These are phyloP conservation scores for Nowickia ferox DNA, from an alignment of 2,888 invertebrate genomes.

Conservation along the genomic window DNA sequence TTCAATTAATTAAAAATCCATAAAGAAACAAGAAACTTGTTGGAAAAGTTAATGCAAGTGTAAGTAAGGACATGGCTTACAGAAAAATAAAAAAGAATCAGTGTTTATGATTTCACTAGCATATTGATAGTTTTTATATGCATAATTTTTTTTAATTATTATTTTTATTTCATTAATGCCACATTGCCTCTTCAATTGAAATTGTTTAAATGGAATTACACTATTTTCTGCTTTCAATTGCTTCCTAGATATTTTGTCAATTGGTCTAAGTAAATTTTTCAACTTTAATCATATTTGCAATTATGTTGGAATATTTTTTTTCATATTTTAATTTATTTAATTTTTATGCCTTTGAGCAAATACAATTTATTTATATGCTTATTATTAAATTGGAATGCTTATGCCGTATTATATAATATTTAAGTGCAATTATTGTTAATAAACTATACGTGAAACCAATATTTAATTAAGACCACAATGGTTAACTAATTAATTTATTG, in stretches of 20 bases:
- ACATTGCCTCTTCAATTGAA: conserved; percentile 50
- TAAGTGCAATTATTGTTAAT: conserved; percentile 6
- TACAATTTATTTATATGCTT: neutral
- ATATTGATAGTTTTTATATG: too few relatives aligned
- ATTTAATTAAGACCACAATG: conserved; percentile 21
- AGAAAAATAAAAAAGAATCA: neutral
- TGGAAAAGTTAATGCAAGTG: neutral
- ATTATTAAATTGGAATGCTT: conserved; percentile 1
- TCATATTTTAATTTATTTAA: neutral
- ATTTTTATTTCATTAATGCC: neutral
- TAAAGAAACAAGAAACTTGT: conserved; percentile 29
- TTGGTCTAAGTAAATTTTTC: conserved; percentile 6
- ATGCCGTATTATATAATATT: neutral
- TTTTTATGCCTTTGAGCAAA: conserved; percentile 7
- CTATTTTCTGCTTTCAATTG: conserved; percentile 40
- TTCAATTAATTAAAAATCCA: conserved; percentile 63
- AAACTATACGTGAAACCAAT: conserved; percentile 1
- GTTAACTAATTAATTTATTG: conserved; percentile 15
- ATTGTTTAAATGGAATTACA: conserved; percentile 43
- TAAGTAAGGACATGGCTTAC: neutral
- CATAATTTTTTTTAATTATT: too few relatives aligned
- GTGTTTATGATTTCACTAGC: too few relatives aligned
- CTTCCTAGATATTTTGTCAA: conserved; percentile 55
- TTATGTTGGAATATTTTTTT: conserved; percentile 39
- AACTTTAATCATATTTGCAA: conserved; percentile 42